Base-by-base conservation (phyloP, 2,888 invertebrate genomes). In the Lepetodrilus schrolli region DNA sequence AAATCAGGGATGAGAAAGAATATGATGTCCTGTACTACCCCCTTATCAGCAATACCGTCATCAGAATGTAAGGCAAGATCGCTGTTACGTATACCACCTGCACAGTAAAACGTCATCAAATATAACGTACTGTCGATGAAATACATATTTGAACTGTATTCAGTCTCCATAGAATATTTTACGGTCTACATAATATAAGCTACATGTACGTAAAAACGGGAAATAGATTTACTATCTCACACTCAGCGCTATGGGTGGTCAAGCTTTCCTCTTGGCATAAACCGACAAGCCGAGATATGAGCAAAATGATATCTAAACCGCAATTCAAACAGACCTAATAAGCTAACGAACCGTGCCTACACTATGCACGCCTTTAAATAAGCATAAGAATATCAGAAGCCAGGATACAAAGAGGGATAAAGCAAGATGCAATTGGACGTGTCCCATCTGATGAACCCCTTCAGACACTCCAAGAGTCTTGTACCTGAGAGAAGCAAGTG, bases 41-140 rank as follows among this genome's bases (percentile, higher is more conserved):
- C 58, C 58, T 23, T 10, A 58, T 58, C 34, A 58, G 7, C 21
- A 58, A 17, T 8, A 30, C 58, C 0, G 30, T 26, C 34, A 58
- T 26, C 58, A 58, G 34, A 26, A 58, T 17, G 34, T 30, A 58
- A n/a, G 58, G 58, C 13, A 58, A 34, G 21, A 58, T 7, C 17
- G 30, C 58, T 2, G 58, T 58, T 34, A 58, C 58, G 17, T 58
- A 58, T 5, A 30, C 58, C n/a, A 58, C 58, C 58, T 58, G 58
- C n/a, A 30, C 7, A 58, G 17, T 17, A 43, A 4, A 7, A 4
- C 43, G 43, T 0, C 49, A 20, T 0, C 21, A 38, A 38, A 38
- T 38, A 38, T 38, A 13, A 5, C 10, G 38, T 8, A 38, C 38
- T 8, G 38, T 13, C 5, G 10, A 38, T 5, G 38, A 38, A 38